Conservation (phyloP, 2,888 invertebrate species). For the Cataglyphis altisquamis region DNA sequence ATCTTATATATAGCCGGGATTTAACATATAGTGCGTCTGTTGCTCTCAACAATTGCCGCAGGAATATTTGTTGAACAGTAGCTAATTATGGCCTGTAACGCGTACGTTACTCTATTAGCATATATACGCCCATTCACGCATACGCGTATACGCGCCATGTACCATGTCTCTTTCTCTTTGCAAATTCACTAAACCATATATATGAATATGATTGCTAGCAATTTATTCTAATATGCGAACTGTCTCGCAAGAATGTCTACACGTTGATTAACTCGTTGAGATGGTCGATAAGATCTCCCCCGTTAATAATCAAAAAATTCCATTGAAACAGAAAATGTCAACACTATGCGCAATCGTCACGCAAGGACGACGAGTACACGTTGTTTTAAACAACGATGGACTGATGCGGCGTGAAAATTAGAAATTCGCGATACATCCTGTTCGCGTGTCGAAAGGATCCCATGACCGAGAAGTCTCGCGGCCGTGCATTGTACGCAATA, state of each 20-base stretch:
- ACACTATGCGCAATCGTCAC: background rate
- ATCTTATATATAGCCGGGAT: constrained; percentile 14
- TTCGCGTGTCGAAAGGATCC: constrained; percentile 58
- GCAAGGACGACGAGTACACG: background rate
- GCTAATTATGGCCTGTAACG: constrained; percentile 52
- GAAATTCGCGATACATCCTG: constrained; percentile 45
- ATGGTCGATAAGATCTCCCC: background rate
- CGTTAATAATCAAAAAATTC: background rate
- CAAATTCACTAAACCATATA: background rate
- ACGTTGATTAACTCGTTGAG: background rate
- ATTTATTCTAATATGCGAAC: constrained; percentile 19
- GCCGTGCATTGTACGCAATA: constrained; percentile 42
- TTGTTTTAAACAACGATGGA: background rate
- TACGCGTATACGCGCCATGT: background rate
- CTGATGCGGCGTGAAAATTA: constrained; percentile 34
- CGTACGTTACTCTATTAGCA: constrained; percentile 48
- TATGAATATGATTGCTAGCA: background rate
- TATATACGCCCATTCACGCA: constrained; percentile 50
- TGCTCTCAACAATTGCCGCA: constrained; percentile 51
- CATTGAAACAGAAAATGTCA: constrained; percentile 53
- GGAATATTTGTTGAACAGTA: constrained; percentile 49
- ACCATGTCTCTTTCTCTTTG: constrained; percentile 8
- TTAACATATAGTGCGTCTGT: constrained; percentile 40
- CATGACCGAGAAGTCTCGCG: constrained; percentile 62
- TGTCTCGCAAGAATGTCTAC: background rate